phyloP scores from a whole-genome alignment of 2,797 vertebrate genomes.

The Ispidina lecontei region DNA sequence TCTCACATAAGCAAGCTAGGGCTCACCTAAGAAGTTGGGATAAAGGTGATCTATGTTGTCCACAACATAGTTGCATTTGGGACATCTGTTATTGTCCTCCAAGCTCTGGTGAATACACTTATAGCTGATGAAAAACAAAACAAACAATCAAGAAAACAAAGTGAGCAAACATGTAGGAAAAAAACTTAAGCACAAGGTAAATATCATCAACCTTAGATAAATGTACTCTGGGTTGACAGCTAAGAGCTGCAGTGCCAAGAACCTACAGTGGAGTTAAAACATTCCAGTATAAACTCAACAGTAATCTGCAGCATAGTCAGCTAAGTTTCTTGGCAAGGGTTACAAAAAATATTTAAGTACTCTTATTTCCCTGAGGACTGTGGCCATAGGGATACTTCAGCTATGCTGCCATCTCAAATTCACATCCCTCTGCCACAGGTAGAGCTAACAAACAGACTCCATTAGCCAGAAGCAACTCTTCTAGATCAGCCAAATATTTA shows the following conservation, averaged over 20 bases:
- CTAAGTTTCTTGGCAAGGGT: neutral
- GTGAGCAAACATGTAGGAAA: neutral
- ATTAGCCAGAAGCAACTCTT: neutral
- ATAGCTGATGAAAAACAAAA: constrained; percentile 82
- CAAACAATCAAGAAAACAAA: neutral
- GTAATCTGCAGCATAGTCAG: neutral
- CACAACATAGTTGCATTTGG: constrained; percentile 98
- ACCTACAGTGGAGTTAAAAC: neutral
- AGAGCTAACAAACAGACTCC: neutral
- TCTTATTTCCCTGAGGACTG: neutral
- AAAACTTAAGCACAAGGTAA: neutral
- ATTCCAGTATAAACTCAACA: neutral
- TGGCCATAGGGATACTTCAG: neutral
- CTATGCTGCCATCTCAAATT: neutral
- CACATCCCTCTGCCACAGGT: neutral
- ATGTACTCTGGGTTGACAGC: neutral
- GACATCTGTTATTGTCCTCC: constrained; percentile 98
- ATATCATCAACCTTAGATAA: neutral
- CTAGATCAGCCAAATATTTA: neutral
- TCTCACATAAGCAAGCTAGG: neutral
- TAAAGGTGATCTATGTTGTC: constrained; percentile 99
- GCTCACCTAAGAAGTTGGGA: constrained; percentile 97
- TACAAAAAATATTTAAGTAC: neutral
- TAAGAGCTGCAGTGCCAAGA: neutral
- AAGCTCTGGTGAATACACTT: constrained; percentile 98